These are phyloP conservation scores for Anseranas semipalmata DNA, from an alignment of 2,113 vertebrate genomes.

Conservation along the genomic window DNA sequence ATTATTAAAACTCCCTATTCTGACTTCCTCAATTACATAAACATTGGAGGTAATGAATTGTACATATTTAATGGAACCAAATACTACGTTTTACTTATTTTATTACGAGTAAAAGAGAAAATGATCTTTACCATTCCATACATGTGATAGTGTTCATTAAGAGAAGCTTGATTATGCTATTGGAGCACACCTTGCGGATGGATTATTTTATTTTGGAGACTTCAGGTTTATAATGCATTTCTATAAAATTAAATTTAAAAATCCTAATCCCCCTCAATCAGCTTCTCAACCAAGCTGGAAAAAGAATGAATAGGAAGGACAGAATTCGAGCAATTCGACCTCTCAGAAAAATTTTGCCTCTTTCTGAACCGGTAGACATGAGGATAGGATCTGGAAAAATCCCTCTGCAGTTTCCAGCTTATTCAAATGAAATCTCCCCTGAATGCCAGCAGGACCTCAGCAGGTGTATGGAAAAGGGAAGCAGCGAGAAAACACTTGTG, in stretches of 20 bases:
- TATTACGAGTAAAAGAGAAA: not conserved
- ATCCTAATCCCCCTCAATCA: not conserved
- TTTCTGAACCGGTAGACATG: not conserved
- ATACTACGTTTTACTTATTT: not conserved
- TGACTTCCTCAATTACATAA: not conserved
- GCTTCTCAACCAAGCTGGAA: not conserved
- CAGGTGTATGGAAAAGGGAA: not conserved
- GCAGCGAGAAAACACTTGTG: not conserved
- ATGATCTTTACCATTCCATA: not conserved
- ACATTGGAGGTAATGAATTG: not conserved
- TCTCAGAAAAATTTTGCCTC: not conserved
- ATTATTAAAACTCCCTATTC: not conserved
- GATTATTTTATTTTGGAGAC: not conserved
- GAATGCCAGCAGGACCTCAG: not conserved
- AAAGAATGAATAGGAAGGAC: not conserved
- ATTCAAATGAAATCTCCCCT: not conserved
- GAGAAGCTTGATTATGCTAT: not conserved
- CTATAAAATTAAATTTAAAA: not conserved
- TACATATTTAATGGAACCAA: not conserved
- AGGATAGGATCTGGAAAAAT: not conserved
- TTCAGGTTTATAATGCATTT: not conserved
- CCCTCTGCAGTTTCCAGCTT: not conserved
- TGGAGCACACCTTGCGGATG: not conserved
- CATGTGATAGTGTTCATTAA: not conserved
- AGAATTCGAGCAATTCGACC: not conserved